Conservation (phyloP, 2,888 invertebrate genomes). For the Heliconius hortense region DNA sequence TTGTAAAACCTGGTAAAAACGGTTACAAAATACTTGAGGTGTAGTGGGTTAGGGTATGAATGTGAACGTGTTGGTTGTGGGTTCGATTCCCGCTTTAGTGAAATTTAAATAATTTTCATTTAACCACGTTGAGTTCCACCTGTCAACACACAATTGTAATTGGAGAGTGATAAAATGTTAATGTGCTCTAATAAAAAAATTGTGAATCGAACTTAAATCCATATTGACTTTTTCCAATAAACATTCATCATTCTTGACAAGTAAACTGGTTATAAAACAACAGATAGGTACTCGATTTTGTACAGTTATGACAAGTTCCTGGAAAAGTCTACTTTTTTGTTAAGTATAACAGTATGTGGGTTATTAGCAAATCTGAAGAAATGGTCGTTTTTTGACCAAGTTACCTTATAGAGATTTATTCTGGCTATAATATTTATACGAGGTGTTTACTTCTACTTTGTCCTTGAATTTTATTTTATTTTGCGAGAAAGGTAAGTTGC, state of each 20-base stretch:
- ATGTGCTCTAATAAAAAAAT: neutral
- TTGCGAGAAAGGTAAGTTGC: too few relatives aligned
- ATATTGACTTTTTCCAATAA: neutral
- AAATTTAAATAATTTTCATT: too few relatives aligned
- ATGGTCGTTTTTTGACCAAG: neutral
- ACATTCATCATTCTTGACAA: neutral
- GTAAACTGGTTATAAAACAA: slow-evolving; percentile 13
- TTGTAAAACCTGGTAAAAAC: too few relatives aligned
- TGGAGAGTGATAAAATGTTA: neutral
- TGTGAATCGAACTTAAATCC: neutral
- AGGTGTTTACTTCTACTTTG: neutral
- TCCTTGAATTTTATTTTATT: neutral
- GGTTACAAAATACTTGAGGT: too few relatives aligned
- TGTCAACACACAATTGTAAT: too few relatives aligned
- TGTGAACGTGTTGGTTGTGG: too few relatives aligned
- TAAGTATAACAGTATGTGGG: neutral
- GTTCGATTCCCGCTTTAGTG: too few relatives aligned
- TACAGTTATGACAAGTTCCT: slow-evolving; percentile 32
- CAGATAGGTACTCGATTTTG: slow-evolving; percentile 22
- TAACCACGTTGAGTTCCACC: too few relatives aligned
- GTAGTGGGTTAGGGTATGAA: too few relatives aligned
- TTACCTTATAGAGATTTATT: neutral
- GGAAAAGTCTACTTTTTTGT: neutral
- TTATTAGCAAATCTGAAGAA: slow-evolving; percentile 1
- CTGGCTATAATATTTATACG: neutral